Evolutionary conservation across 2,888 invertebrate genomes (phyloP).

Genomic region (Synanthedon vespiformis): DNA sequence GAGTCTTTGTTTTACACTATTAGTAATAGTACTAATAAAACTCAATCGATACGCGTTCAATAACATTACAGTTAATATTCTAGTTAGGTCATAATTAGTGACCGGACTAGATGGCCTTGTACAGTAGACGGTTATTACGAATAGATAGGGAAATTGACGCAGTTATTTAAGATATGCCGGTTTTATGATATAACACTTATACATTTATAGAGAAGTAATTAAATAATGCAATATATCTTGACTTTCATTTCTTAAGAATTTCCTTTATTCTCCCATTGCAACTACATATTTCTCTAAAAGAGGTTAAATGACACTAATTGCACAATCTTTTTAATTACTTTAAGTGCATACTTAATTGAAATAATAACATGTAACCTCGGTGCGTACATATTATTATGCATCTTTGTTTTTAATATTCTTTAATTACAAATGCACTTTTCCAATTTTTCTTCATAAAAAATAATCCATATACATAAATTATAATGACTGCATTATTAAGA

Average conservation of each 20-base stretch:
- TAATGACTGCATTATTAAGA: too few species aligned
- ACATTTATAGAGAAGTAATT: slow-evolving; percentile 16
- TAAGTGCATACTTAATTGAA: too few species aligned
- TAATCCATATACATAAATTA: too few species aligned
- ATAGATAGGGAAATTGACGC: slow-evolving; percentile 30
- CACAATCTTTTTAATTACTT: too few species aligned
- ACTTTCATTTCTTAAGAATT: background rate
- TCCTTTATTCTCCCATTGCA: background rate
- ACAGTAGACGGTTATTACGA: slow-evolving; percentile 15
- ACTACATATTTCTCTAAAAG: background rate
- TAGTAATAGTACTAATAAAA: too few species aligned
- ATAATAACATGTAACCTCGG: too few species aligned
- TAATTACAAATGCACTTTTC: too few species aligned
- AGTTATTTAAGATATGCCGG: slow-evolving; percentile 15
- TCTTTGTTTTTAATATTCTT: too few species aligned
- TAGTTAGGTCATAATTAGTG: slow-evolving; percentile 9
- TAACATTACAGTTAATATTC: background rate
- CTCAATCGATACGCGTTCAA: background rate
- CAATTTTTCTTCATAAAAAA: too few species aligned
- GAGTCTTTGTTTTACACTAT: too few species aligned
- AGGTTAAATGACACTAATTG: too few species aligned
- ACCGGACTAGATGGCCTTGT: slow-evolving; percentile 35
- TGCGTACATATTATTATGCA: too few species aligned
- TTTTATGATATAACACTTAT: slow-evolving; percentile 18
- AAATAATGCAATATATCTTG: slow-evolving; percentile 17